Evolutionary conservation across 2,113 vertebrate species (phyloP).

Genomic region (Pedionomus torquatus): DNA sequence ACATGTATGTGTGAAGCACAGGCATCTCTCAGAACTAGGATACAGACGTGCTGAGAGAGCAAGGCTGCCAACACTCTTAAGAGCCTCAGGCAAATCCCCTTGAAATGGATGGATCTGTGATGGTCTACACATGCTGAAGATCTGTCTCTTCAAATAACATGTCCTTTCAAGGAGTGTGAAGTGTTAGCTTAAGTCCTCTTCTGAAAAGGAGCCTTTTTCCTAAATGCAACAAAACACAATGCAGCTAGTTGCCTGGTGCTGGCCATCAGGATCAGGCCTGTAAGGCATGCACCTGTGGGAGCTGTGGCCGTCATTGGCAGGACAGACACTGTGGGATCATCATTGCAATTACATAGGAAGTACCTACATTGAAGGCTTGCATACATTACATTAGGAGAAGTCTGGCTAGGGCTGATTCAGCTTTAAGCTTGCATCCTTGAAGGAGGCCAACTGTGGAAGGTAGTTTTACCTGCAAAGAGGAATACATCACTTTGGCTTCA

Average conservation of each 20-base stretch:
- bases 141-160: not conserved
- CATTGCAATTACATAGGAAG: not conserved
- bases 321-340: not conserved
- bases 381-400: not conserved
- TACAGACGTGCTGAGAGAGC: not conserved
- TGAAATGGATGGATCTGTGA: not conserved
- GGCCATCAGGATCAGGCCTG: not conserved
- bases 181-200: not conserved
- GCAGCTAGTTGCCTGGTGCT: not conserved
- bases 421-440: not conserved
- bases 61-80: not conserved
- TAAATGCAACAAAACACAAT: not conserved
- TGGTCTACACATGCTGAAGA: not conserved
- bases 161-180: not conserved
- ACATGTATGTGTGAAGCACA: not conserved
- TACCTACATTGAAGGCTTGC: not conserved
- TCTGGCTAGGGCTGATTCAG: not conserved
- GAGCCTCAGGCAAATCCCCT: not conserved
- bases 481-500: not conserved
- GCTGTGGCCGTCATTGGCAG: rapidly evolving
- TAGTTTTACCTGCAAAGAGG: not conserved
- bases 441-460: not conserved
- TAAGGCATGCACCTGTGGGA: not conserved
- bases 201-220: not conserved
- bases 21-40: not conserved